Base-by-base conservation (phyloP, 2,888 invertebrate species). In the Apotomis betuletana region DNA sequence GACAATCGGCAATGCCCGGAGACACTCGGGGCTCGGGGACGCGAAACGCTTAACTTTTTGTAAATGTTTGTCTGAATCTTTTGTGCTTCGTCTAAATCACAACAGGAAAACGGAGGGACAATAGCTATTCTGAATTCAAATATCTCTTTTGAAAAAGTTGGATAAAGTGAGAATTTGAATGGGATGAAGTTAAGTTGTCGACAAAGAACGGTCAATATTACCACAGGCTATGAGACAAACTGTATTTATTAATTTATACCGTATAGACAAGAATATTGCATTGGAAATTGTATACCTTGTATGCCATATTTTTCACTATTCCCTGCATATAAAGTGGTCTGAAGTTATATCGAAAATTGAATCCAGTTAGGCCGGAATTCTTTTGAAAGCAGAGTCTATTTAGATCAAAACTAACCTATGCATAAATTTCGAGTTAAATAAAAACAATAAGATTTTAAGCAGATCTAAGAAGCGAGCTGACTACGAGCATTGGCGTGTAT, bases 61-160 rank as follows among this genome's bases (percentile, higher is more conserved):
- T 86, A 85, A 88, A 87, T 84, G 85, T 89, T 88, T 86, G 85
- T 84, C 84, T 85, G 86, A 86, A 84, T 81, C 84, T 87, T 88
- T 89, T 89, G 90, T 89, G 81, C 81, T 79, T 80, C 77, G 82
- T 85, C 86, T 85, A 86, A 83, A 84, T 86, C 81, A 87, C 86
- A 87, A 87, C 85, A 81, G 82, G 83, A 81, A 80, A 83, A 83
- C 79, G 81, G 77, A 74, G 76, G 75, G 73, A 90, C 88, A 88
- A 89, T 87, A 85, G 85, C 81, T 77, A 81, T 85, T 82, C 81
- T 78, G 85, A 83, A 86, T 88, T 89, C 88, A 89, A 90, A 87
- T 83, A 82, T 87, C 87, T 85, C 81, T 85, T 85, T 86, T 13
- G 58, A 72, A 38, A 63, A 62, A 63, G 46, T 58, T 72, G 67